Conservation (phyloP, 2,888 invertebrate genomes). For the Caenorhabditis zanzibari region DNA sequence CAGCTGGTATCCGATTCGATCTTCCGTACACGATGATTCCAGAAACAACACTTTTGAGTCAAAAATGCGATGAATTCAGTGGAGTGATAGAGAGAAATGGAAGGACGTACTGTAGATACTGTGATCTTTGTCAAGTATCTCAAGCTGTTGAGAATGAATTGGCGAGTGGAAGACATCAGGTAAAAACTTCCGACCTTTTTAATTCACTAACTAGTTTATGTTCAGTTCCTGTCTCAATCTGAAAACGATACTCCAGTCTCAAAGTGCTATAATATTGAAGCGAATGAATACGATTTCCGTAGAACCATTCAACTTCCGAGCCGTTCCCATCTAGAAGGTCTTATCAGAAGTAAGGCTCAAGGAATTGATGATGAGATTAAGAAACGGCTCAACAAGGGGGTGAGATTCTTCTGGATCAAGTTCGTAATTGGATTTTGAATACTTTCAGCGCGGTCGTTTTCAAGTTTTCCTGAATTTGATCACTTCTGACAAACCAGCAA, state of each 20-base stretch:
- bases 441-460: conserved; percentile 82
- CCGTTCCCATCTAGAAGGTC: conserved; percentile 73
- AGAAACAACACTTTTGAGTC: conserved; percentile 80
- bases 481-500: conserved; percentile 79
- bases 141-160: conserved; percentile 79
- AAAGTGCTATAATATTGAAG: conserved; percentile 67
- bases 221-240: conserved; percentile 63
- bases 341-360: conserved; percentile 80
- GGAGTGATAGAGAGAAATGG: conserved; percentile 82
- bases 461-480: conserved; percentile 83
- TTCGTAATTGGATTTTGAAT: background rate
- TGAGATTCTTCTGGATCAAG: background rate
- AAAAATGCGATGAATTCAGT: conserved; percentile 81
- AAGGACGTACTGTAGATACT: conserved; percentile 82
- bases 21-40: conserved; percentile 83
- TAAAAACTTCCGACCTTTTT: background rate
- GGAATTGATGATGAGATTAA: conserved; percentile 82
- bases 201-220: background rate
- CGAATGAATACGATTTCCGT: conserved; percentile 71
- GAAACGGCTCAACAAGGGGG: conserved; percentile 76
- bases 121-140: conserved; percentile 81
- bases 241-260: conserved; percentile 55
- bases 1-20: conserved; percentile 82
- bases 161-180: conserved; percentile 70
- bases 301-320: conserved; percentile 50